These are phyloP conservation scores for Machimus atricapillus DNA, from an alignment of 2,888 invertebrate genomes.

Conservation along the genomic window DNA sequence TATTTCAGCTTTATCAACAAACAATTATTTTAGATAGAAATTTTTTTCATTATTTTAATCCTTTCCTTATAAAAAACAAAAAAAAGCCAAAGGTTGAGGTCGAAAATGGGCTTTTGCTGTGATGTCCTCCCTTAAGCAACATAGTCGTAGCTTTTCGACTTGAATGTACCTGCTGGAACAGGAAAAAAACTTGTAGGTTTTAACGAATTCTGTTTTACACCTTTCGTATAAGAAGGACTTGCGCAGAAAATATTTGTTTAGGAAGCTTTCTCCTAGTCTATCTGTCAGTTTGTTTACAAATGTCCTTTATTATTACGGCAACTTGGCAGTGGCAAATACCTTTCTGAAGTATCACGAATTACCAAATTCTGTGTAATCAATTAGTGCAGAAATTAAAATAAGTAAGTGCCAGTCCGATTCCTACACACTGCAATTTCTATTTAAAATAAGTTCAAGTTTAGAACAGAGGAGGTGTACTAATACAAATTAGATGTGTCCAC, in stretches of 20 bases:
- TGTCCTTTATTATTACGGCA: constrained; percentile 33
- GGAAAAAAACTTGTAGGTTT: neutral
- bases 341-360: neutral
- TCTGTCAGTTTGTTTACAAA: constrained; percentile 39
- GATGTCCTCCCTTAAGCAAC: too few relatives aligned
- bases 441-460: neutral
- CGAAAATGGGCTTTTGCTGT: too few relatives aligned
- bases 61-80: too few relatives aligned
- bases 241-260: neutral
- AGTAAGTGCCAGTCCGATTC: neutral
- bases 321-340: constrained; percentile 14
- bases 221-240: neutral
- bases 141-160: neutral
- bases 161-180: neutral
- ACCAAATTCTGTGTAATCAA: neutral
- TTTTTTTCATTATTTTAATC: too few relatives aligned
- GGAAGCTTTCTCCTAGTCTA: neutral
- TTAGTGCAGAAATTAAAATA: constrained; percentile 10
- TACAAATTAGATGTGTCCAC: neutral
- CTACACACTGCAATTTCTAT: neutral
- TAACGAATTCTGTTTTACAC: neutral
- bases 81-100: too few relatives aligned
- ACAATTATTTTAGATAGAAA: too few relatives aligned
- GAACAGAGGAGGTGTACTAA: neutral
- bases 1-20: too few relatives aligned